Base-by-base conservation (phyloP, 2,888 invertebrate genomes). In the Alsophila aescularia region DNA sequence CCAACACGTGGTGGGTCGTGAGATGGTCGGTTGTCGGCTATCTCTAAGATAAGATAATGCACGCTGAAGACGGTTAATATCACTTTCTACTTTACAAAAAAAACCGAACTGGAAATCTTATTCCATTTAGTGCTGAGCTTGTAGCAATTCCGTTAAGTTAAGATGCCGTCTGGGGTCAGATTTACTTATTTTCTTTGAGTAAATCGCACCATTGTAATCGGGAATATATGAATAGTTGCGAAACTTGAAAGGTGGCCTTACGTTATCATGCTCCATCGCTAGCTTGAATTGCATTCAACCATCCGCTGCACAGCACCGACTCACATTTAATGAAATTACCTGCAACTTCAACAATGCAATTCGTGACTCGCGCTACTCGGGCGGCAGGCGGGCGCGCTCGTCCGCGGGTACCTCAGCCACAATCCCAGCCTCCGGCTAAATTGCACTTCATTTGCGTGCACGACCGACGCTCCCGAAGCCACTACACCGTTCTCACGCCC, bases 401-500 rank as follows among this genome's bases (percentile, higher is more conserved):
- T 71, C 66, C 66, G 75, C 74, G 70, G 72, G 66, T 76, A 77
- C 75, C 81, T 77, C 69, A 71, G 67, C 79, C 78, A 68, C 79
- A 83, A 81, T 80, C 75, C 73, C 67, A 66, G 70, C 73, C 75
- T 75, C 72, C 58, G 73, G 78, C 75, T 75, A 85, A 85, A 87
- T 85, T 86, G 84, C 83, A 79, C 85, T 87, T 86, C 83, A 87
- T 87, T 86, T 85, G 81, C 83, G 77, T 84, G 80, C 77, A 76
- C 75, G 75, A 75, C 69, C 71, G 73, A 71, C 70, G 76, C 80
- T 76, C 72, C 79, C 70, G 73, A 78, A 70, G 69, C 64, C 65
- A 69, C 66, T 66, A 65, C 69, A 67, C 73, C 66, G 77, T 86
- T 87, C 86, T 83, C 85, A 86, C 85, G 86, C 83, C 81, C 80